phyloP scores from a whole-genome alignment of 2,797 vertebrate species.

The Takifugu rubripes region DNA sequence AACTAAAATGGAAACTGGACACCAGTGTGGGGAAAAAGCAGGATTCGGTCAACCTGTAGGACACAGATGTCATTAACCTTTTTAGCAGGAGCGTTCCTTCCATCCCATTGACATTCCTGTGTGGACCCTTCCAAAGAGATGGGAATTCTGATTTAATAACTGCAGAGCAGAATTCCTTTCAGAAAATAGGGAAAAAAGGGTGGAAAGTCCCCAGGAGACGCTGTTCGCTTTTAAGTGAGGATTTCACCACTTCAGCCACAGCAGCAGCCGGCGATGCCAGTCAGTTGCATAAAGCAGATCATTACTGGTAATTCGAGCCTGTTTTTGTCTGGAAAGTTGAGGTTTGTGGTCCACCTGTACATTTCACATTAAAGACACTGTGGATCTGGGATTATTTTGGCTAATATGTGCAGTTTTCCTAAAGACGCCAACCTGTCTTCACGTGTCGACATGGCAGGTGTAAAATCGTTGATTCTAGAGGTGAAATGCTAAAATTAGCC shows the following conservation, averaged over 20 bases:
- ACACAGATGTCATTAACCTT: conserved; percentile 36
- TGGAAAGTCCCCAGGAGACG: conserved; percentile 15
- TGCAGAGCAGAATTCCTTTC: conserved; percentile 13
- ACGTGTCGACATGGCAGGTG: neutral
- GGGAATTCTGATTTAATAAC: conserved; percentile 29
- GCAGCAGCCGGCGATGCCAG: neutral
- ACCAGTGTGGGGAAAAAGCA: neutral
- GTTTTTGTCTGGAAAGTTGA: neutral
- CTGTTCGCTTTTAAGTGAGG: neutral
- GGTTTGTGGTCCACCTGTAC: too few species aligned
- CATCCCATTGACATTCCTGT: neutral
- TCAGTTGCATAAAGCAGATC: neutral
- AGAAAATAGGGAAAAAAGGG: conserved; percentile 17
- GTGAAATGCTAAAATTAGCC: neutral
- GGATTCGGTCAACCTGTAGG: conserved; percentile 19
- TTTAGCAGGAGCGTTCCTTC: conserved; percentile 22
- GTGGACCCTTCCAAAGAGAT: conserved; percentile 23
- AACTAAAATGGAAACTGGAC: neutral
- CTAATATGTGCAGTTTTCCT: neutral
- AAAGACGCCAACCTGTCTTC: neutral
- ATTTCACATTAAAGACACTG: neutral
- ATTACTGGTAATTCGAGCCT: neutral
- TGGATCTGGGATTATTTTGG: neutral
- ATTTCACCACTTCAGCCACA: conserved; percentile 10
- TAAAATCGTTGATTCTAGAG: neutral